Evolutionary conservation across 2,888 invertebrate genomes (phyloP).

Genomic region (Osmoderma eremita): DNA sequence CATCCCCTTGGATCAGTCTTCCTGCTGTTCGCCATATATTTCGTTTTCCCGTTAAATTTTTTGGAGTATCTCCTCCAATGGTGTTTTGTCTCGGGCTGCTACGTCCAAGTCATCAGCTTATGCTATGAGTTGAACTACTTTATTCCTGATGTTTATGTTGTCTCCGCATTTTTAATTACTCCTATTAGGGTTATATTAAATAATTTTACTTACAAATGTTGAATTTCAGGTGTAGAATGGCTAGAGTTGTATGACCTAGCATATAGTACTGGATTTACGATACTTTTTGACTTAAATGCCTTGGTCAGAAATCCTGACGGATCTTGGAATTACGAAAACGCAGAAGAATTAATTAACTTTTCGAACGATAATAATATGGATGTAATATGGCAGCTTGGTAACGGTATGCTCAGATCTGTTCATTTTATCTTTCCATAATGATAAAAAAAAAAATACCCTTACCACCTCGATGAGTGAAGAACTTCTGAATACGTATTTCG

Average conservation of each 20-base stretch:
- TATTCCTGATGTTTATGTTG: too few species aligned
- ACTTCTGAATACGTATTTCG: too few species aligned
- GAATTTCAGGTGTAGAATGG: constrained; percentile 68
- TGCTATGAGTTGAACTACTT: too few species aligned
- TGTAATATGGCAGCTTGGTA: constrained; percentile 78
- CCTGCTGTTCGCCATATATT: too few species aligned
- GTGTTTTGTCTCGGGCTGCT: too few species aligned
- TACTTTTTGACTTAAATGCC: constrained; percentile 78
- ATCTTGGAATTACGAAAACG: constrained; percentile 75
- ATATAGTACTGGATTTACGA: constrained; percentile 66
- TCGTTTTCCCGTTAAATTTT: too few species aligned
- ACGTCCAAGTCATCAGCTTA: too few species aligned
- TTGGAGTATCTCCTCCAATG: too few species aligned
- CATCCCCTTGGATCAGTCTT: too few species aligned
- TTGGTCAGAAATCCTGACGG: constrained; percentile 68
- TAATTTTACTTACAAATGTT: too few species aligned
- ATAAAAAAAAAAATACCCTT: background rate
- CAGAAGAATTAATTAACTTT: constrained; percentile 71
- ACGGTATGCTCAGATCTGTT: constrained; percentile 62
- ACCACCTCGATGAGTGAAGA: background rate
- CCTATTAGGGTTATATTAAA: too few species aligned
- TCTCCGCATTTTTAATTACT: too few species aligned
- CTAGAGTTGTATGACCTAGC: constrained; percentile 71
- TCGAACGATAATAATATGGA: constrained; percentile 67
- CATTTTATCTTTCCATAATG: constrained; percentile 7